A percentile compares a stretch with the other conserved stretches of the same genome.
Conservation (phyloP, 2,888 invertebrate genomes). For the Callinectes sapidus region DNA sequence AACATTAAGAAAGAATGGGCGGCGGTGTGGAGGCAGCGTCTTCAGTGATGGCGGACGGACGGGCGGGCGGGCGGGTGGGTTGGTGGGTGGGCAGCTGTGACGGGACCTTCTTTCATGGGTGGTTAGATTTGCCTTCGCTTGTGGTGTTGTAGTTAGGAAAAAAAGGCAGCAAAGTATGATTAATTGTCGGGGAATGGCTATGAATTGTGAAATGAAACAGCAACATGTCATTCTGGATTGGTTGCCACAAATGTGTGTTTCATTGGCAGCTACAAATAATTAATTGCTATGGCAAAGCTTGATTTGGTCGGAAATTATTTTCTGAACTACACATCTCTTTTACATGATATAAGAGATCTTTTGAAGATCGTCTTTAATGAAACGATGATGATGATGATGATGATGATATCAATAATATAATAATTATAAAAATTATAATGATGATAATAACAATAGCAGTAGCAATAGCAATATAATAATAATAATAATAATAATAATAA, state of each 20-base stretch:
- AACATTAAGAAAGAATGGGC: slow-evolving; percentile 23
- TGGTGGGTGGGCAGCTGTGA: not conserved
- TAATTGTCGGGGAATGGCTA: not conserved
- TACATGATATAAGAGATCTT: not conserved
- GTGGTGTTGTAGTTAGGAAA: not conserved
- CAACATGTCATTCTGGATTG: not conserved
- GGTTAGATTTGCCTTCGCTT: not conserved
- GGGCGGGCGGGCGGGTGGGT: not conserved
- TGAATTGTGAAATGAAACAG: not conserved
- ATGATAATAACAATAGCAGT: not conserved
- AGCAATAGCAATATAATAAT: not conserved
- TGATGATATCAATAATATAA: no score
- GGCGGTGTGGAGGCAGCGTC: not conserved
- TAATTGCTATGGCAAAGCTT: not conserved
- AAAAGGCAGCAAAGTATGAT: not conserved
- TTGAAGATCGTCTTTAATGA: not conserved
- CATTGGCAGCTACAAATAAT: not conserved
- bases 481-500: not conserved
- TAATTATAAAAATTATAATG: not conserved
- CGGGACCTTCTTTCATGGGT: not conserved
- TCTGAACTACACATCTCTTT: not conserved
- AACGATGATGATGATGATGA: not conserved
- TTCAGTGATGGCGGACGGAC: not conserved
- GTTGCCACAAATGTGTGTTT: not conserved
- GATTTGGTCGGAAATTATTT: not conserved